These are phyloP conservation scores for Drosophila ochracea DNA, from an alignment of 2,888 invertebrate genomes.

Conservation along the genomic window DNA sequence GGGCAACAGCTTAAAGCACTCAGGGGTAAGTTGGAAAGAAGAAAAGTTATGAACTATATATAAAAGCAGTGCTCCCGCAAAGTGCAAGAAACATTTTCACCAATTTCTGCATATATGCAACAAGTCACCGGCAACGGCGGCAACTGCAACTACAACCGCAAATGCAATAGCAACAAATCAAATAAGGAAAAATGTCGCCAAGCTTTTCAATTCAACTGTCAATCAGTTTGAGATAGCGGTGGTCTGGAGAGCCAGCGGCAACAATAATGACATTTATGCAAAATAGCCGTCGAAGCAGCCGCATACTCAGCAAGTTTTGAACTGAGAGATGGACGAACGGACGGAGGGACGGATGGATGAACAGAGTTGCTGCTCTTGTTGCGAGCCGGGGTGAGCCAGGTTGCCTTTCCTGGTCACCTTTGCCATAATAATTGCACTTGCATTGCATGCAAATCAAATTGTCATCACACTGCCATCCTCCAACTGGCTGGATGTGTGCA, in stretches of 20 bases:
- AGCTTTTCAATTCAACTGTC: conserved; percentile 84
- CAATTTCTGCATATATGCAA: conserved; percentile 72
- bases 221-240: conserved; percentile 84
- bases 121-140: conserved; percentile 4
- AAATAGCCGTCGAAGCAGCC: conserved; percentile 59
- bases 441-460: conserved; percentile 84
- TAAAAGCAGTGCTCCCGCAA: conserved; percentile 28
- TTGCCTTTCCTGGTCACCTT: conserved; percentile 72
- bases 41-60: conserved; percentile 72
- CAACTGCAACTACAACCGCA: conserved; percentile 18
- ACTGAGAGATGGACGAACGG: conserved; percentile 11
- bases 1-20: conserved; percentile 25
- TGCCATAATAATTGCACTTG: conserved; percentile 84
- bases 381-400: conserved; percentile 33
- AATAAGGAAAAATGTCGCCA: conserved; percentile 84
- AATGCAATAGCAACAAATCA: conserved; percentile 71
- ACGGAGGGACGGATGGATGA: background rate
- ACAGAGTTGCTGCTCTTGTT: conserved; percentile 32
- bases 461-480: conserved; percentile 80
- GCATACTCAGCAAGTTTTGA: conserved; percentile 36
- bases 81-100: conserved; percentile 67
- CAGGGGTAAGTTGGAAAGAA: background rate
- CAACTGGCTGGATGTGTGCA: conserved; percentile 15
- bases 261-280: conserved; percentile 82
- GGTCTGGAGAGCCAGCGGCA: conserved; percentile 71